phyloP scores from a whole-genome alignment of 1,140 invertebrate genomes.

The Bombus huntii region DNA sequence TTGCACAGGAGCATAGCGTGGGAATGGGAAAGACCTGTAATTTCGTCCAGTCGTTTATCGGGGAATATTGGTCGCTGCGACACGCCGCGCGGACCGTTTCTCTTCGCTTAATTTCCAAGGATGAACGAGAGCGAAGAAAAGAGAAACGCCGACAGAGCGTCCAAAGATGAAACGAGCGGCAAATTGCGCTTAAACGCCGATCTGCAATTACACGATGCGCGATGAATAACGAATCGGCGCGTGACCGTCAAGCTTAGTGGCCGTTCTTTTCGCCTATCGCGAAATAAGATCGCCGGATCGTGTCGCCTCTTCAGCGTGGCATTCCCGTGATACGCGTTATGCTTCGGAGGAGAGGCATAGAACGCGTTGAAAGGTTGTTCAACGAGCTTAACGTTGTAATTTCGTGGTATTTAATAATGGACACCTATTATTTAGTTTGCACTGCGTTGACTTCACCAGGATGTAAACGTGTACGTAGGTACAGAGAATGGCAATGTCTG shows the following conservation, averaged over 20 bases:
- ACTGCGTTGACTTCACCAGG: not conserved
- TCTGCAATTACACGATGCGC: conserved; percentile 36
- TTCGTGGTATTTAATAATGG: not conserved
- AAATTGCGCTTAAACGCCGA: conserved; percentile 34
- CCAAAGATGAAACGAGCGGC: not conserved
- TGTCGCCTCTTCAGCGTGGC: not conserved
- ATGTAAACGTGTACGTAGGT: not conserved
- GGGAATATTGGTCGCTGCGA: conserved; percentile 8
- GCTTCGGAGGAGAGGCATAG: no score
- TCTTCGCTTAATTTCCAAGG: conserved; percentile 20
- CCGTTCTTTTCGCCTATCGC: conserved; percentile 14
- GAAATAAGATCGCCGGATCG: conserved; percentile 2
- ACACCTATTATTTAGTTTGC: not conserved
- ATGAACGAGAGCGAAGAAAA: not conserved
- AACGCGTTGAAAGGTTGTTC: not conserved
- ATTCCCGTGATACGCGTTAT: not conserved
- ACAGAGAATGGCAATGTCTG: no score
- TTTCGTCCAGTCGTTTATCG: conserved; percentile 28
- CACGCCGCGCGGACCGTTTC: not conserved
- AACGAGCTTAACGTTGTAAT: conserved; percentile 2
- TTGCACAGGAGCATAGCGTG: not conserved
- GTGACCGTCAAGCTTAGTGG: conserved; percentile 11
- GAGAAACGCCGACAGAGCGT: not conserved
- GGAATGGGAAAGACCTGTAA: conserved; percentile 21
- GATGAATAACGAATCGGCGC: conserved; percentile 49